Base-by-base conservation (phyloP, 2,113 vertebrate species). In the Aramus guarauna region DNA sequence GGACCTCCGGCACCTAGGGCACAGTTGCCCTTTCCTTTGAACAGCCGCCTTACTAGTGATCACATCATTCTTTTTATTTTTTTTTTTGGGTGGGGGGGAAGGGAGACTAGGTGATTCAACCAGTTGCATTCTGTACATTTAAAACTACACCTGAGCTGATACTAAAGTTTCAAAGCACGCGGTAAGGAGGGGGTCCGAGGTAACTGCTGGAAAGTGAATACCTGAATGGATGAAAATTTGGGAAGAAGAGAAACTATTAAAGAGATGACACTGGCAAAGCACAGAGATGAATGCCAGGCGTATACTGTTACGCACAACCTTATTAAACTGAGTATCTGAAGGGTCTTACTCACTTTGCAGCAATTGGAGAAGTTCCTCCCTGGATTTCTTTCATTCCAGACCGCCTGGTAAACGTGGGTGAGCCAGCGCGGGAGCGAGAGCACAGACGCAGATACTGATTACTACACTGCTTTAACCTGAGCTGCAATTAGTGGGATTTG, bases 301-400 rank as follows among this genome's bases (percentile, higher is more conserved):
- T 20, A 12, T 63, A 73, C 45, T 36, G 26, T 24, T 36, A 59
- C 0, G 23, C 66, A 79, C 87, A 92, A 52, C 26, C 43, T 81
- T 24, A n/a, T 12, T 36, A 48, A 17, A 24, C 22, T 43, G 41
- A 77, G 8, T 15, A 53, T 1, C 4, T 9, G 17, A 77, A 83
- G 29, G 41, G 21, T 66, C 45, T 63, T 39, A 9, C 11, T 50
- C 29, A 15, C 39, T 88, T 45, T 37, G 29, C n/a, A 53, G 76
- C 55, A 23, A n/a, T 56, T 60, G 58, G 59, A 84, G 32, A 79
- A 66, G 37, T 6, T 86, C 47, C 83, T 84, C 55, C 63, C 75
- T 29, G 55, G 50, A 69, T 77, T 91, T 88, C 68, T 86, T 29
- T 89, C 68, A 69, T 92, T 86, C 77, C 85, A 68, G 52, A 34